Evolutionary conservation across 2,113 vertebrate genomes (phyloP).

Genomic region (Labeo rohita): DNA sequence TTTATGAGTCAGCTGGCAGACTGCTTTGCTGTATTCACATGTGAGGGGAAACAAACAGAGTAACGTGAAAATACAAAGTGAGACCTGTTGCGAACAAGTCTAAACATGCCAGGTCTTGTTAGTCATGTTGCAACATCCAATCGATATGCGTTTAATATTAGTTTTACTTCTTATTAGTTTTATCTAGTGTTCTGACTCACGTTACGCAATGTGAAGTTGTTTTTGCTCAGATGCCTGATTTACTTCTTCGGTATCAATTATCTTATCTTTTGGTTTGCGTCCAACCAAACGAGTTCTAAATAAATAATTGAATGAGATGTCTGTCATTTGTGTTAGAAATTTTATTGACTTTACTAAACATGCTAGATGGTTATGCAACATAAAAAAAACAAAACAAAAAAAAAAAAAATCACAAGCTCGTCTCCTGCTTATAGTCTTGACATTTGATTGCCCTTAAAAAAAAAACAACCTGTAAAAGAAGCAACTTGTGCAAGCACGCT

Average conservation of each 20-base stretch:
- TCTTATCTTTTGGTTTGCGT: background rate
- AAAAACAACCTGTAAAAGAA: slow-evolving; percentile 4
- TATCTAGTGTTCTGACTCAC: background rate
- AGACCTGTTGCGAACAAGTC: background rate
- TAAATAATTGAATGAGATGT: background rate
- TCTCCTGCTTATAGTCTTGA: background rate
- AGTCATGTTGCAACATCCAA: background rate
- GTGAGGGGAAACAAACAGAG: background rate
- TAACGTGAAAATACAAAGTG: background rate
- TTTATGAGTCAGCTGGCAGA: background rate
- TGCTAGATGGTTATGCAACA: background rate
- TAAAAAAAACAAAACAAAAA: too few species aligned
- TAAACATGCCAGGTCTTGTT: background rate
- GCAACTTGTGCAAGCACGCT: background rate
- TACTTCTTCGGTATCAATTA: background rate
- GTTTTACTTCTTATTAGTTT: background rate
- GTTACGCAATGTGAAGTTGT: background rate
- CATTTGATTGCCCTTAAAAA: slow-evolving; percentile 5
- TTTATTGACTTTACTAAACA: background rate
- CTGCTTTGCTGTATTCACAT: background rate
- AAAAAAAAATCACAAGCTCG: background rate
- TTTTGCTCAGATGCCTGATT: background rate
- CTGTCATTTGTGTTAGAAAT: background rate
- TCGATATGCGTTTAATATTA: background rate
- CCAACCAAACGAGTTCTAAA: background rate